phyloP scores from a whole-genome alignment of 1,140 invertebrate genomes.

The Bombus impatiens region DNA sequence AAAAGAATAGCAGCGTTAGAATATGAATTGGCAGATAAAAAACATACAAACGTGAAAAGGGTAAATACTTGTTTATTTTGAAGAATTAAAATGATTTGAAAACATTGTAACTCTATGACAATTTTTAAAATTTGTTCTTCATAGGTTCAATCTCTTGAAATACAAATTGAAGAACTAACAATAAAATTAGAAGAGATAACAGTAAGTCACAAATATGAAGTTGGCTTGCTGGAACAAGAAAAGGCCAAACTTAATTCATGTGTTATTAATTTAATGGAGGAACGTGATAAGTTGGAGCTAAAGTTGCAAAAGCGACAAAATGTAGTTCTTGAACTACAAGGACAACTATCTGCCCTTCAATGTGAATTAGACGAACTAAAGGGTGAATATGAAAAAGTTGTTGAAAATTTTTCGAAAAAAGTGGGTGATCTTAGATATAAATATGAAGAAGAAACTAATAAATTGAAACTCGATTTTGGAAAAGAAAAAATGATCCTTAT shows the following conservation, averaged over 20 bases:
- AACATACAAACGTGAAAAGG: constrained; percentile 34
- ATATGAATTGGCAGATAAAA: constrained; percentile 45
- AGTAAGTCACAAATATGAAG: constrained; percentile 24
- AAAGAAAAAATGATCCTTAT: constrained; percentile 66
- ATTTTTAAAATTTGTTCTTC: constrained; percentile 24
- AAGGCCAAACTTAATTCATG: constrained; percentile 44
- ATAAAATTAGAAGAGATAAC: constrained; percentile 33
- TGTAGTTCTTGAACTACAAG: constrained; percentile 64
- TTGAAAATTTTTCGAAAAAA: constrained; percentile 53
- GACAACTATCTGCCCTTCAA: constrained; percentile 63
- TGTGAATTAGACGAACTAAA: constrained; percentile 67
- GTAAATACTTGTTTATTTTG: constrained; percentile 29
- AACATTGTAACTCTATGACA: constrained; percentile 17
- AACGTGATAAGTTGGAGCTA: background rate
- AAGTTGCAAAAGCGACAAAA: constrained; percentile 60
- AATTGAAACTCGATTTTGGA: constrained; percentile 63
- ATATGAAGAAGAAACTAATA: constrained; percentile 60
- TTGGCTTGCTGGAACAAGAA: constrained; percentile 57
- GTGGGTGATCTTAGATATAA: constrained; percentile 53
- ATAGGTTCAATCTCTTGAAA: constrained; percentile 42
- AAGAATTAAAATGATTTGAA: background rate
- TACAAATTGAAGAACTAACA: constrained; percentile 42
- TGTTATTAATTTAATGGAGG: constrained; percentile 43
- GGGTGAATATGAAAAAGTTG: constrained; percentile 65
- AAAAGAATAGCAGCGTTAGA: constrained; percentile 57